Evolutionary conservation across 1,140 invertebrate species (phyloP), one percentile per base, ranked within the genome.

Genomic region (Drosophila nikananu): DNA sequence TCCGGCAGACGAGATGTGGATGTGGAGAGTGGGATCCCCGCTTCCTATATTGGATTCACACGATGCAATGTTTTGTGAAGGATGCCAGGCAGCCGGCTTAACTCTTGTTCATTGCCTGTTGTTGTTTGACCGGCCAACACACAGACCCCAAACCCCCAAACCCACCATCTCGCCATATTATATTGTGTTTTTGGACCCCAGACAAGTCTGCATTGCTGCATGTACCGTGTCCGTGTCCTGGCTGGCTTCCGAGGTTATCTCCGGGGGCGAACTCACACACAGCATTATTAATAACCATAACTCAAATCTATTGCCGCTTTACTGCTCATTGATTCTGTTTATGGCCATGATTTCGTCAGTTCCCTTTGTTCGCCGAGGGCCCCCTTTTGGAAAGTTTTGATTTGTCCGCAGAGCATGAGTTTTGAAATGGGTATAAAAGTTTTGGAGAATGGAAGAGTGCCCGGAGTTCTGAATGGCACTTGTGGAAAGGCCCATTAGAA

Each of bases 231-330:
- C 71, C 83, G 75, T 61, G 70, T 62, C 66, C 60, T 42, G 82
- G 64, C 49, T 76, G 54, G 52, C 39, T 66, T 21, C 52, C 61
- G 60, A 66, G 62, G 73, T 48, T 81, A 58, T 76, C 55, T 72
- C 48, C 42, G 23, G 46, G 51, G 70, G 65, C 67, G 23, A 27
- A 27, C 35, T 32, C 44, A 58, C 66, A 46, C 70, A 72, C 17
- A 51, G 70, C 77, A 89, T 89, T 89, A 89, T 89, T 89, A 89
- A 89, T 89, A 89, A 84, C 84, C 84, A 89, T 89, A 89, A 89
- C 84, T 89, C 84, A 89, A 89, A 89, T 89, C 84, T 90, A 89
- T 89, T 89, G 84, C 78, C 78, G 86, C 81, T 89, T 89, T 89
- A 87, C 86, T 89, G 84, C 81, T 89, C 84, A 89, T 89, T 89